Conservation (phyloP, 2,113 vertebrate genomes). For the Gadus macrocephalus region DNA sequence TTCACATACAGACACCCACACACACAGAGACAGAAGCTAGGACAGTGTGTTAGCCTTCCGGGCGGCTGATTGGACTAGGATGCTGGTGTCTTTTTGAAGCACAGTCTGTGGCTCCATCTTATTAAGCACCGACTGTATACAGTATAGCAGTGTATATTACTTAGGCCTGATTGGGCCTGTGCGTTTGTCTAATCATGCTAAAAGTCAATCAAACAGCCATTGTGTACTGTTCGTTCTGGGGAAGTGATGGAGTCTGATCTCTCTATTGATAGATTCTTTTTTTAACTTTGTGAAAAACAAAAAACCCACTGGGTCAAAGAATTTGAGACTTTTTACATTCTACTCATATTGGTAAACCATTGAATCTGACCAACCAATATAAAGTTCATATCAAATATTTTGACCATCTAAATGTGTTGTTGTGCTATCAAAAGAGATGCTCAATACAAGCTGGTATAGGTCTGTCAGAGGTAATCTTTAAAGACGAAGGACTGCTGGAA, state of each 20-base stretch:
- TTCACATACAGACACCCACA: conserved; percentile 14
- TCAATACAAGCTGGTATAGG: too few relatives aligned
- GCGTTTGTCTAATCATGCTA: background rate
- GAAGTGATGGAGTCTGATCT: background rate
- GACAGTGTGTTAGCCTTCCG: background rate
- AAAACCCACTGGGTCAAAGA: too few relatives aligned
- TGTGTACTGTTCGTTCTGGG: conserved; percentile 27
- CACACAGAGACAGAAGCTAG: conserved; percentile 5
- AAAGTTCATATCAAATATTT: too few relatives aligned
- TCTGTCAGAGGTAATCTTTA: too few relatives aligned
- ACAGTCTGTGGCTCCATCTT: background rate
- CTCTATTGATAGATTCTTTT: too few relatives aligned
- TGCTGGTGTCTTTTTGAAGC: conserved; percentile 16
- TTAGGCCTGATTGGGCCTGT: background rate
- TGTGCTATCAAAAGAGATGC: too few relatives aligned
- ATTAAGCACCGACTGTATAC: background rate
- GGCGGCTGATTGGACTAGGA: background rate
- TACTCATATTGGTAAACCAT: too few relatives aligned
- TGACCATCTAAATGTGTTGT: too few relatives aligned
- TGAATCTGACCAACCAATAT: too few relatives aligned
- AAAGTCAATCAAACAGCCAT: conserved; percentile 28
- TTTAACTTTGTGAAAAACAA: too few relatives aligned
- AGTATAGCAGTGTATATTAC: background rate
- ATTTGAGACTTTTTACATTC: too few relatives aligned
- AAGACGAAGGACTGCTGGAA: too few relatives aligned